Evolutionary conservation across 2,888 invertebrate species (phyloP).

Genomic region (Conomelus anceps): DNA sequence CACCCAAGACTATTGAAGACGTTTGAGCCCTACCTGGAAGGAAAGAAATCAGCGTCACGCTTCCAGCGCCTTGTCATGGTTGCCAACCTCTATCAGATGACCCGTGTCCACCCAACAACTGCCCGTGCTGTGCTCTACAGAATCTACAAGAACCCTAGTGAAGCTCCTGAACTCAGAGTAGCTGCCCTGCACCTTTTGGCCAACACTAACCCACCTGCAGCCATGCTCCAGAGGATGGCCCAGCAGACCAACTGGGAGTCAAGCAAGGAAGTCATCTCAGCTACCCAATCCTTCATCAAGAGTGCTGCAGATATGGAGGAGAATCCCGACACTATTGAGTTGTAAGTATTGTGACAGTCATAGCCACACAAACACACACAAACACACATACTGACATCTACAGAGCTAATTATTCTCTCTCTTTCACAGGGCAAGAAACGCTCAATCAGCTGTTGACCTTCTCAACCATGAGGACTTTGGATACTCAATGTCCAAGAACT

Average conservation of each 20-base stretch:
- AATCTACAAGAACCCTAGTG: slow-evolving; percentile 58
- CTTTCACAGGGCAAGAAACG: slow-evolving; percentile 44
- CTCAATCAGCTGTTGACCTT: slow-evolving; percentile 46
- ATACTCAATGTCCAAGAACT: slow-evolving; percentile 33
- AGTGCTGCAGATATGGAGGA: slow-evolving; percentile 43
- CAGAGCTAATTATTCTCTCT: slow-evolving; percentile 17
- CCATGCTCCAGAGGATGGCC: slow-evolving; percentile 64
- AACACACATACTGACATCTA: background rate
- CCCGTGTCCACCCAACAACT: slow-evolving; percentile 46
- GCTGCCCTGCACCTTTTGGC: slow-evolving; percentile 57
- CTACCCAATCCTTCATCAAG: slow-evolving; percentile 56
- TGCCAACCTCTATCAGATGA: slow-evolving; percentile 49
- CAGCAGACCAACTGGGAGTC: slow-evolving; percentile 56
- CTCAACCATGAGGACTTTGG: slow-evolving; percentile 41
- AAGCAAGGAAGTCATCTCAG: slow-evolving; percentile 56
- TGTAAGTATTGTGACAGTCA: too few species aligned
- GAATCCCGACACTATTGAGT: background rate
- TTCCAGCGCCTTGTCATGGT: slow-evolving; percentile 61
- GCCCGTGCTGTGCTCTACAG: slow-evolving; percentile 55
- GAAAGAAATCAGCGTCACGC: slow-evolving; percentile 47
- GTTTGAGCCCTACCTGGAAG: slow-evolving; percentile 62
- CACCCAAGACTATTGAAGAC: slow-evolving; percentile 53
- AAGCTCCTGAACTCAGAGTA: slow-evolving; percentile 57
- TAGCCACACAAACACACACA: too few species aligned
- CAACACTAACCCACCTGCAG: slow-evolving; percentile 51